phyloP scores from a whole-genome alignment of 2,113 vertebrate genomes.

The Tyto alba region DNA sequence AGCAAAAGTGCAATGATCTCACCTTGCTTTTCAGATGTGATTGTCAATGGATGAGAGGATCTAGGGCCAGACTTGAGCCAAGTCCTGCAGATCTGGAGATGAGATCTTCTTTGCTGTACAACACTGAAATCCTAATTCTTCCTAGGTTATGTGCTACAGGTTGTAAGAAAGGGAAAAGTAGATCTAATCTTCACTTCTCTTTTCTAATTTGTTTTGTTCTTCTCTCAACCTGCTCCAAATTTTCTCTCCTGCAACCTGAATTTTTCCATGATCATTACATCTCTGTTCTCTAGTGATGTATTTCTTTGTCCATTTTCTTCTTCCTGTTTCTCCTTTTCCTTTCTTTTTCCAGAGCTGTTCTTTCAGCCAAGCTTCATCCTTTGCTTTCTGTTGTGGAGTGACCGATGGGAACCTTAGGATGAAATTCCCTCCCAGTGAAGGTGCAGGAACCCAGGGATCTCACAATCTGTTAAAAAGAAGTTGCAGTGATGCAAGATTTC shows the following conservation, averaged over 20 bases:
- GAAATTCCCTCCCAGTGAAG: neutral
- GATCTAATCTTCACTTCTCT: neutral
- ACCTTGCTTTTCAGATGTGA: neutral
- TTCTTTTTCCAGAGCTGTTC: neutral
- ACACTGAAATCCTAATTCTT: neutral
- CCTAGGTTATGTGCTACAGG: neutral
- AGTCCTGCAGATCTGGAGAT: neutral
- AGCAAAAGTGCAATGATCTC: neutral
- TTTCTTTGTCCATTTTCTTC: neutral
- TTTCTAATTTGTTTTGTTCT: neutral
- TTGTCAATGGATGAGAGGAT: neutral
- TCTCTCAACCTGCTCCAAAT: neutral
- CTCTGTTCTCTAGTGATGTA: neutral
- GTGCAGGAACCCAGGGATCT: neutral
- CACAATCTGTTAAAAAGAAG: neutral
- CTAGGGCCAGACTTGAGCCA: neutral
- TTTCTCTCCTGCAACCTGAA: neutral
- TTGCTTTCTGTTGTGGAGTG: neutral
- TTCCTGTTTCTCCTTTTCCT: neutral
- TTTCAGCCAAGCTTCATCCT: neutral
- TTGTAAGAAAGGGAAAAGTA: neutral
- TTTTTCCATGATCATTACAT: neutral
- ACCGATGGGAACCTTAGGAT: neutral
- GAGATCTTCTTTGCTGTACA: neutral
- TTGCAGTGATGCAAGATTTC: neutral